Conservation (phyloP, 2,113 vertebrate genomes). For the Crotophaga sulcirostris region DNA sequence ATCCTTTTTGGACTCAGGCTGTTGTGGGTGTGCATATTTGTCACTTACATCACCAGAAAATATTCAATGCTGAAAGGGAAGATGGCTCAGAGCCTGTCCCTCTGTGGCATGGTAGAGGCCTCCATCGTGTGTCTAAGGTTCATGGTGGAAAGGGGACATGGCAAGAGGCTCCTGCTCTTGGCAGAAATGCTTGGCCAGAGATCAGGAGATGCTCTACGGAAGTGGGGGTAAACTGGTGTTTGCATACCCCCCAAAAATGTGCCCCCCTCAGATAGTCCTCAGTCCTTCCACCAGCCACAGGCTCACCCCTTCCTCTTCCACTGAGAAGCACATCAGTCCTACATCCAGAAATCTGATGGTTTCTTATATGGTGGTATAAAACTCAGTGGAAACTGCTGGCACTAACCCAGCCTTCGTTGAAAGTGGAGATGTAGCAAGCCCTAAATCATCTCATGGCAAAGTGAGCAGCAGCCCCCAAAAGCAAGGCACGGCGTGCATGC, state of each 20-base stretch:
- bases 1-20: neutral
- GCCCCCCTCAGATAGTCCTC: neutral
- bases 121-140: neutral
- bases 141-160: rapidly evolving
- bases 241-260: neutral
- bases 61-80: neutral
- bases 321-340: neutral
- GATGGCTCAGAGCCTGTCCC: neutral
- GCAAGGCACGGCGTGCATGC: rapidly evolving
- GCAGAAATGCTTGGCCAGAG: neutral
- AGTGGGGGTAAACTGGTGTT: neutral
- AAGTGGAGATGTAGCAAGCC: neutral
- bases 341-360: neutral
- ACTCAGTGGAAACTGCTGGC: neutral
- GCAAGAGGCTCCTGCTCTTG: neutral
- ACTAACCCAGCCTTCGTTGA: neutral
- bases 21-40: neutral
- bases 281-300: neutral
- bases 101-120: rapidly evolving
- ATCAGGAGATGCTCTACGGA: neutral
- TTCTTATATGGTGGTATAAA: rapidly evolving
- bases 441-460: neutral
- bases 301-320: neutral
- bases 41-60: neutral
- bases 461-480: neutral